phyloP scores from a whole-genome alignment of 2,113 vertebrate species.

The Tursiops truncatus region DNA sequence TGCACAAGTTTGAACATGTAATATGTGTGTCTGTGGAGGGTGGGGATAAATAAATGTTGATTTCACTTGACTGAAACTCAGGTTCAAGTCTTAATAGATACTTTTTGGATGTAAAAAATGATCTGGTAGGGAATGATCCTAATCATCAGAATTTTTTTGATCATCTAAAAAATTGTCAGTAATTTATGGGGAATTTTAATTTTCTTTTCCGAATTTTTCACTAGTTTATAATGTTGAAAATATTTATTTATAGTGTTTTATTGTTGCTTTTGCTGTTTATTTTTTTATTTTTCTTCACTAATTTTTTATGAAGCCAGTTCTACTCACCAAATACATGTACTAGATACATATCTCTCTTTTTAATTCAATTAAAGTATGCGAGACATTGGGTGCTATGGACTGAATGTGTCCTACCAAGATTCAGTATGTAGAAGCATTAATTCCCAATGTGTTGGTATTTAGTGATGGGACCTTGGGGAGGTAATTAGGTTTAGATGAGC shows the following conservation, averaged over 20 bases:
- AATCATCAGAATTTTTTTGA: neutral
- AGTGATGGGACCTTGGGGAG: neutral
- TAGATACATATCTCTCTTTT: neutral
- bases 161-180: neutral
- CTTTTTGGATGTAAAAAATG: neutral
- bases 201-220: neutral
- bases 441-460: neutral
- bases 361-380: neutral
- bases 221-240: neutral
- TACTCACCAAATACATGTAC: neutral
- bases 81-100: neutral
- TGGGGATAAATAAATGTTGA: neutral
- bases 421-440: neutral
- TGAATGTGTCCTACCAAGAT: neutral
- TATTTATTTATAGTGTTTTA: neutral
- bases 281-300: neutral
- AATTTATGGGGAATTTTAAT: neutral
- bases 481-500: neutral
- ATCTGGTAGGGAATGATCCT: neutral
- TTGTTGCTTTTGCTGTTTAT: slow-evolving; percentile 3
- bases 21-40: neutral
- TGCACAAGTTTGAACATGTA: neutral
- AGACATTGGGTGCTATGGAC: neutral
- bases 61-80: neutral
- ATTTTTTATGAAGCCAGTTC: neutral